Evolutionary conservation across 1,140 invertebrate species (phyloP), one percentile per base, ranked within the genome.

Genomic region (Fopius arisanus): DNA sequence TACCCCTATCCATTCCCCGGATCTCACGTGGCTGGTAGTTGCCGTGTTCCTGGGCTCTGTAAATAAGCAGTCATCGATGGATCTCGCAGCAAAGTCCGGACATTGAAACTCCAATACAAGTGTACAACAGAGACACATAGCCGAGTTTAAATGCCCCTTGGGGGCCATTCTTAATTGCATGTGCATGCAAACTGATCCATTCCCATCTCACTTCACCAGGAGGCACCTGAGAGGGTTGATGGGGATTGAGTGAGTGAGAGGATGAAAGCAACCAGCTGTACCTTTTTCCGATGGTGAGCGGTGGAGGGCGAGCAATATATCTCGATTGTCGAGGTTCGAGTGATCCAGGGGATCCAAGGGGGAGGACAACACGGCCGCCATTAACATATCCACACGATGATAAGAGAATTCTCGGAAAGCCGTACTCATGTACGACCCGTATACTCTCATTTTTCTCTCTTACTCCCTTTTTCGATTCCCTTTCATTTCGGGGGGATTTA

Each of bases 381-480:
- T 87, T 86, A 87, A 86, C 84, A 87, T 86, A 87, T 86, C 83
- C 84, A 80, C 82, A 81, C 77, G 29, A 82, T 79, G 85, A 87
- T 87, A 87, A 87, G 80, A 77, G 81, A n/a, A 78, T 87, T 87
- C 85, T 85, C 68, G 78, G 84, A 87, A 87, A n/a, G n/a, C 82
- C 82, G 84, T 85, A 84, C 82, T 78, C 77, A 80, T 76, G 72
- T 70, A 74, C 76, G 73, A 54, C 77, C 78, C 75, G 76, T 78
- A 78, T 77, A 77, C 79, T 67, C 70, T 54, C 71, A 74, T 71
- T 48, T 63, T 77, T 82, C 76, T 80, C 79, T 77, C 74, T 76
- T 72, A 31, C 54, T 28, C 48, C 33, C 19, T 31, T 14, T 28
- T 73, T 21, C 26, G 3, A 29, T 31, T 31, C 43, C 12, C 31